Evolutionary conservation across 2,797 vertebrate species (phyloP).

Genomic region (Melanotaenia trifasciata): DNA sequence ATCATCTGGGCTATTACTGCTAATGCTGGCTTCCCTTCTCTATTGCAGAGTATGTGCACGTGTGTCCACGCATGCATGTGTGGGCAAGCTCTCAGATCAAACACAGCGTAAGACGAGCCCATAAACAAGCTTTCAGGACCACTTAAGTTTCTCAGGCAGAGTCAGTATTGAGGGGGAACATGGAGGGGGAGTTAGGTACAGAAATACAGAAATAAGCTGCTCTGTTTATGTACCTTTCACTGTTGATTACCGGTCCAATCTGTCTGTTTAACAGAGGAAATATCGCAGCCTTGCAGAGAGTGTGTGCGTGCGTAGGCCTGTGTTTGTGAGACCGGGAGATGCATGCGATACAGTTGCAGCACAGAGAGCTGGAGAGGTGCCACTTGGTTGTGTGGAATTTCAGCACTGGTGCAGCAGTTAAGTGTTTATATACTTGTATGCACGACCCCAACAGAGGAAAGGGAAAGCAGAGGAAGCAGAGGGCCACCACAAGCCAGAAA

Average conservation of each 20-base stretch:
- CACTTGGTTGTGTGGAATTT: conserved; percentile 62
- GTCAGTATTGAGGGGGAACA: conserved; percentile 47
- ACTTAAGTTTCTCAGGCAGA: conserved; percentile 81
- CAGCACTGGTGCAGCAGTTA: conserved; percentile 53
- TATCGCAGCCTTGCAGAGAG: conserved; percentile 68
- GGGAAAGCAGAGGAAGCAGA: conserved; percentile 69
- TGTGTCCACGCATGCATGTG: conserved; percentile 77
- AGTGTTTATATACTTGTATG: conserved; percentile 78
- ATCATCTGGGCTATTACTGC: conserved; percentile 79
- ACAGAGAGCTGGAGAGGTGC: conserved; percentile 60
- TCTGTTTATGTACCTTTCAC: conserved; percentile 91
- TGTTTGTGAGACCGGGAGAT: conserved; percentile 47
- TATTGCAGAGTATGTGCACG: conserved; percentile 29
- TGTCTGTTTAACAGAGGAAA: conserved; percentile 87
- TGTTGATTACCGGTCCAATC: conserved; percentile 87
- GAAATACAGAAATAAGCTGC: conserved; percentile 74
- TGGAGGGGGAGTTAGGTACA: conserved; percentile 64
- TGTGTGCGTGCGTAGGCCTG: conserved; percentile 18
- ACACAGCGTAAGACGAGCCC: conserved; percentile 86
- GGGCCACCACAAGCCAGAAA: conserved; percentile 68
- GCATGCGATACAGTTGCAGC: conserved; percentile 59
- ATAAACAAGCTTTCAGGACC: conserved; percentile 91
- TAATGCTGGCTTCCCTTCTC: conserved; percentile 79
- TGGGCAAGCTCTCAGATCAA: conserved; percentile 84
- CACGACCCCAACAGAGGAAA: conserved; percentile 58